Percentiles rank a stretch among this genome's conserved stretches.
phyloP scores from a whole-genome alignment of 2,113 vertebrate species.

The Callaeas wilsoni region DNA sequence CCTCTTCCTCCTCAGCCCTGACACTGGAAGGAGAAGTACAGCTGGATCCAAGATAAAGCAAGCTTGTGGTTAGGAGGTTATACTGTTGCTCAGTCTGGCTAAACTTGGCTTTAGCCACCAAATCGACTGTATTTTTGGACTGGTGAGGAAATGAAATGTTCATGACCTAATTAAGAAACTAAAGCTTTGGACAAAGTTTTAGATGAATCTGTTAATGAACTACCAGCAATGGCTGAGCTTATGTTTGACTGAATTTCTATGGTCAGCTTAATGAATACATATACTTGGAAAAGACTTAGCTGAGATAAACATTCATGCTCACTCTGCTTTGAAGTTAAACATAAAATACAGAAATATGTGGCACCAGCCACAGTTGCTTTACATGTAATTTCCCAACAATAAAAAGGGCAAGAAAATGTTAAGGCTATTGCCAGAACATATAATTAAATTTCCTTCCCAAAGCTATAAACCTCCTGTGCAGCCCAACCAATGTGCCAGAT shows the following conservation, averaged over 20 bases:
- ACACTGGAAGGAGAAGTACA: neutral
- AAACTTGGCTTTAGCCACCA: neutral
- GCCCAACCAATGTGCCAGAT: neutral
- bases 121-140: neutral
- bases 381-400: neutral
- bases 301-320: neutral
- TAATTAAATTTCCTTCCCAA: neutral
- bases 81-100: neutral
- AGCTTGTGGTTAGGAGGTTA: neutral
- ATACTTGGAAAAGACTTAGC: neutral
- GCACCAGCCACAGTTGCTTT: neutral
- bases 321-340: neutral
- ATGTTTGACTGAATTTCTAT: neutral
- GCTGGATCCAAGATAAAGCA: neutral
- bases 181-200: conserved; percentile 17
- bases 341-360: neutral
- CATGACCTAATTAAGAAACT: neutral
- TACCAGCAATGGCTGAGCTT: neutral
- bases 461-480: neutral
- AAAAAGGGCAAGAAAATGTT: neutral
- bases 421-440: neutral
- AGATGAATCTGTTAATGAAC: neutral
- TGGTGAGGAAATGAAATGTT: conserved; percentile 1
- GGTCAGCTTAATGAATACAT: neutral
- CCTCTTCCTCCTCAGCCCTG: neutral